Conservation (phyloP, 1,140 invertebrate genomes). For the Bombus terrestris region DNA sequence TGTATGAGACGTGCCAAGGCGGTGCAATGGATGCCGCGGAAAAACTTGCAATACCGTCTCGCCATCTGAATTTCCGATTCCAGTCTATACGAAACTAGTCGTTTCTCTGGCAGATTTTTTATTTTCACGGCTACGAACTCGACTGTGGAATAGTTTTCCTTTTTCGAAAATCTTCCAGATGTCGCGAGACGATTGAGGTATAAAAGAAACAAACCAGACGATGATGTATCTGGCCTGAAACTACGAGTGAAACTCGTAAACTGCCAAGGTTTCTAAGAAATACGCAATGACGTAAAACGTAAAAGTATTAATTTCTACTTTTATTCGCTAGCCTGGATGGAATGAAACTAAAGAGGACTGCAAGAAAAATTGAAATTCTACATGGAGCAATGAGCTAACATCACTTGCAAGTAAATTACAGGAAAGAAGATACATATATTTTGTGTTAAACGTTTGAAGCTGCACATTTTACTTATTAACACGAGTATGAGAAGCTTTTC, state of each 20-base stretch:
- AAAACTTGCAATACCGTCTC: not conserved
- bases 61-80: too few relatives aligned
- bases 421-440: not conserved
- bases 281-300: not conserved
- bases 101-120: not conserved
- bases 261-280: not conserved
- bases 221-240: not conserved
- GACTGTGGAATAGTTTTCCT: not conserved
- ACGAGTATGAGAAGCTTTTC: not conserved
- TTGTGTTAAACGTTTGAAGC: not conserved
- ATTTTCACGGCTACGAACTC: not conserved
- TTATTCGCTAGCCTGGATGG: not conserved
- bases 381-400: not conserved
- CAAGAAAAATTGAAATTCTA: not conserved
- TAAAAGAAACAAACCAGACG: not conserved
- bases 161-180: not conserved
- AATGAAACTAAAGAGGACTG: not conserved
- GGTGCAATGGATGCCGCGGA: not conserved
- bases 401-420: not conserved
- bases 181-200: not conserved
- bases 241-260: not conserved
- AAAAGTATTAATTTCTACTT: not conserved
- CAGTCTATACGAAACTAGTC: not conserved
- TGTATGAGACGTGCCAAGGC: conserved; percentile 3
- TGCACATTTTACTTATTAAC: not conserved